Base-by-base conservation (phyloP, 2,113 vertebrate species). In the Damaliscus lunatus region DNA sequence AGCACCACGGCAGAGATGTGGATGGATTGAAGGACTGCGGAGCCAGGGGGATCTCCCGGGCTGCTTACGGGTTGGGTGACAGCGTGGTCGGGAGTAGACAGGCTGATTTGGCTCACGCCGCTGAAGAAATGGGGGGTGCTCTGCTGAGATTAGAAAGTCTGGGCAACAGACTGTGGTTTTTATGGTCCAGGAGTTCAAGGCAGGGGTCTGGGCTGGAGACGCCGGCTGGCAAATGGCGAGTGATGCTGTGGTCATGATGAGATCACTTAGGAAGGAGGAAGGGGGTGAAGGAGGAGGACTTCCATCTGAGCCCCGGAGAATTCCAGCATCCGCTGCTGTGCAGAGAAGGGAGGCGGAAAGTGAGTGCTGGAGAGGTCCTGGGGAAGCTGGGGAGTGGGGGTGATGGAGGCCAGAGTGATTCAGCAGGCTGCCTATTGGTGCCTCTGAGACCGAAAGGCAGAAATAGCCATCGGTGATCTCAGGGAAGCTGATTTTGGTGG, bases 11-110 rank as follows among this genome's bases (percentile, higher is more conserved):
- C 29, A 36, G 31, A 62, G 43, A 10, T 62, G 55, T 2, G 19
- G 55, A 25, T 43, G 15, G 82, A 53, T 9, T 84, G 50, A 43
- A 77, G 80, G 50, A 33, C 17, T 11, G 0, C 0, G 13, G 50
- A 60, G 19, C 55, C 52, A 71, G 62, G n/a, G 43, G 74, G 53
- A 6, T 48, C 60, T 3, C 27, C 27, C 1, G 27, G 10, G 25
- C 6, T 53, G 6, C 53, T 14, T 36, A 12, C 1, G 9, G 77
- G 7, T 14, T 4, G 36, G n/a, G 5, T 14, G 19, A 7, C 0
- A 0, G 25, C 13, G 1, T 27, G 48, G 25, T 11, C 1, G 27
- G 17, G 25, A 36, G 4, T 14, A 17, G 62, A 29, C 43, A 12
- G 27, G 23, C n/a, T 19, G 50, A 19, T 53, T 12, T 40, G 71